A percentile compares a stretch with the other conserved stretches of the same genome.
phyloP scores from a whole-genome alignment of 2,113 vertebrate genomes.

The Etia nguti region DNA sequence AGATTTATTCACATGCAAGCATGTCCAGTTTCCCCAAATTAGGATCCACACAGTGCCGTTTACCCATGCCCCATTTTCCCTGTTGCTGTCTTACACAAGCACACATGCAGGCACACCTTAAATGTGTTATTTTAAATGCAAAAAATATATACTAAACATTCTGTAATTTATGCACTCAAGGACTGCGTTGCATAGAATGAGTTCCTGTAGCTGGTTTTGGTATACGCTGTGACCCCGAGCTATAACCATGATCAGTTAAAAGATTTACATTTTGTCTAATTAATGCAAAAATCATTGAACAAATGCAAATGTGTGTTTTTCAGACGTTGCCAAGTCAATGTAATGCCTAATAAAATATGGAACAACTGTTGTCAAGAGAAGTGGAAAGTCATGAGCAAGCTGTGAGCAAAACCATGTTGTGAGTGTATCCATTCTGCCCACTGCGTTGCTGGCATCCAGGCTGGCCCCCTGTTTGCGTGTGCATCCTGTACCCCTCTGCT shows the following conservation, averaged over 20 bases:
- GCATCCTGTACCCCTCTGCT: constrained; percentile 67
- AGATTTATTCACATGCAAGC: constrained; percentile 24
- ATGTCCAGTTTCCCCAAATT: constrained; percentile 15
- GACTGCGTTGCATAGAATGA: background rate
- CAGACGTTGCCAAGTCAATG: background rate
- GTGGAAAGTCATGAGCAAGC: constrained; percentile 56
- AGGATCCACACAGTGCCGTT: background rate
- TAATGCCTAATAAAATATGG: background rate
- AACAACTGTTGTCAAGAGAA: constrained; percentile 44
- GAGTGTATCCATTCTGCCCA: constrained; percentile 51
- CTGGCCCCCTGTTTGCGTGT: constrained; percentile 42
- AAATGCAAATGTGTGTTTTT: constrained; percentile 3
- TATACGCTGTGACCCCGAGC: background rate
- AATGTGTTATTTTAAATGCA: background rate
- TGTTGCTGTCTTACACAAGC: background rate
- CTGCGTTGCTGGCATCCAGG: constrained; percentile 55
- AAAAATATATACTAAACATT: background rate
- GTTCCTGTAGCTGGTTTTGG: background rate
- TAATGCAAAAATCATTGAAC: constrained; percentile 6
- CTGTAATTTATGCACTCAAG: background rate
- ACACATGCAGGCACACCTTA: background rate
- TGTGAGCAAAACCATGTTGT: constrained; percentile 44
- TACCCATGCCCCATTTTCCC: background rate
- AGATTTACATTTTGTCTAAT: background rate
- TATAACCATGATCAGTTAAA: background rate